phyloP scores from a whole-genome alignment of 2,888 invertebrate genomes.

The Andrena trimmerana region DNA sequence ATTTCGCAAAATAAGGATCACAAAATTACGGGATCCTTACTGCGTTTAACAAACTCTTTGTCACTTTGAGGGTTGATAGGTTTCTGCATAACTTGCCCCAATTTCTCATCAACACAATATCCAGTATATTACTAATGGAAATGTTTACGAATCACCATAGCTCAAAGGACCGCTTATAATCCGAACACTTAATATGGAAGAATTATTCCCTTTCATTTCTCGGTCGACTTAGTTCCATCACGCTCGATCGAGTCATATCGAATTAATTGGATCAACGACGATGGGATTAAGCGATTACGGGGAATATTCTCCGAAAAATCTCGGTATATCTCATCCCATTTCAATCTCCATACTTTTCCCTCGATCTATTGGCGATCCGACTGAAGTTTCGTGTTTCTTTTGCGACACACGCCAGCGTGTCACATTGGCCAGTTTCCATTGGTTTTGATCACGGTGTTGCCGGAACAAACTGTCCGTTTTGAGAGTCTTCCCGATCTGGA shows the following conservation, averaged over 20 bases:
- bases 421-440: neutral
- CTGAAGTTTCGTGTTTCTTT: neutral
- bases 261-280: constrained; percentile 21
- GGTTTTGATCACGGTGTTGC: constrained; percentile 12
- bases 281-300: constrained; percentile 12
- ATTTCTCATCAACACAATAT: too few species aligned
- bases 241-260: neutral
- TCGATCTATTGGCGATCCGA: neutral
- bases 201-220: neutral
- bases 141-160: too few species aligned
- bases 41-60: too few species aligned
- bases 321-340: neutral
- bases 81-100: too few species aligned
- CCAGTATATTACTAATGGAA: too few species aligned
- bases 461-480: constrained; percentile 32
- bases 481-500: neutral
- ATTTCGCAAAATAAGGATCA: too few species aligned
- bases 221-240: neutral
- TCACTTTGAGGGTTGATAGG: too few species aligned
- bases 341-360: constrained; percentile 1
- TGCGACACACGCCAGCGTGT: neutral
- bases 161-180: too few species aligned
- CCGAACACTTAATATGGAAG: neutral
- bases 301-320: neutral
- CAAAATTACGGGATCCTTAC: too few species aligned